Conservation (phyloP, 2,888 invertebrate species). For the Minunthozetes semirufus region DNA sequence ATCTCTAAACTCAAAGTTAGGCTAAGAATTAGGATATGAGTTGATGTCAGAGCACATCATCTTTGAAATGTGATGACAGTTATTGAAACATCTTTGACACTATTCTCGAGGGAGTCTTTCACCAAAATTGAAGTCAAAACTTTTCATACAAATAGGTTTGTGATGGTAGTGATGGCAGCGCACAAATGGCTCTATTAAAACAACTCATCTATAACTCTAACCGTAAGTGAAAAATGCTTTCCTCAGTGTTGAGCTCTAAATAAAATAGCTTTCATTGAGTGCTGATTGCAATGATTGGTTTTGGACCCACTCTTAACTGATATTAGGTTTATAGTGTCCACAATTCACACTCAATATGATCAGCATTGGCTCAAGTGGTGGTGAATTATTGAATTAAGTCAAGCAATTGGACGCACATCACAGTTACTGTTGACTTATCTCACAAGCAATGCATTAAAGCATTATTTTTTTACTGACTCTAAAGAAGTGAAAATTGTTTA, state of each 20-base stretch:
- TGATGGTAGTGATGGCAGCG: not conserved
- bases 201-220: not conserved
- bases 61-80: constrained; percentile 12
- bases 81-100: constrained; percentile 1
- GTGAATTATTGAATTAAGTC: not conserved
- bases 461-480: not conserved
- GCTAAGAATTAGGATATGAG: not conserved
- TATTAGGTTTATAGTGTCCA: not conserved
- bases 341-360: not conserved
- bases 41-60: not conserved
- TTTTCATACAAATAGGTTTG: not conserved
- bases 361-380: not conserved
- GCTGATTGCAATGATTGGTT: not conserved
- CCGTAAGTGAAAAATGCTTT: not conserved
- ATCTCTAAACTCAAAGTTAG: not conserved
- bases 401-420: not conserved
- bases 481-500: not conserved
- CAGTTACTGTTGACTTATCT: constrained; percentile 12
- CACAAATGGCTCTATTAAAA: not conserved
- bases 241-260: not conserved
- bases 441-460: not conserved
- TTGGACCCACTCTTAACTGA: not conserved
- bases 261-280: not conserved
- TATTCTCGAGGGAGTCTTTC: not conserved
- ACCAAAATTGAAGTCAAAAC: not conserved